Evolutionary conservation across 2,113 vertebrate genomes (phyloP).

Genomic region (Henicopernis longicauda): DNA sequence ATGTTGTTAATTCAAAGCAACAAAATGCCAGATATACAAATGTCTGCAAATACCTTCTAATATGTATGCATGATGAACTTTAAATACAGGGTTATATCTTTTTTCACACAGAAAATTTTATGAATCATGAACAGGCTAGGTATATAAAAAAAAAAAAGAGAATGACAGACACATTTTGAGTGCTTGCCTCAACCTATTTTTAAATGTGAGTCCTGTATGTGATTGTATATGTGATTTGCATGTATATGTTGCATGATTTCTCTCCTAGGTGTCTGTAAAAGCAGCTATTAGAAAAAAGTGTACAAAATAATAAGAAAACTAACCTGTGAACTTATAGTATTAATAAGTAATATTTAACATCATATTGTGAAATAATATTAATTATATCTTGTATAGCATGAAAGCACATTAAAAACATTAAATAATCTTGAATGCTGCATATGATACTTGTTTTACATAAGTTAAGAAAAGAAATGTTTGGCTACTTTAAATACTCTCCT

Average conservation of each 20-base stretch:
- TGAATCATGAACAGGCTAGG: not conserved
- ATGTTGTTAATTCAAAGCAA: not conserved
- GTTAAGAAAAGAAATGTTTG: not conserved
- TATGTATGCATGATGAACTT: not conserved
- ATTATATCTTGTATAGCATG: not conserved
- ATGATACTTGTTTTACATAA: not conserved
- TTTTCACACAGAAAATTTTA: not conserved
- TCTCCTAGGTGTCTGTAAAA: not conserved
- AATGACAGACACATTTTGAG: no score
- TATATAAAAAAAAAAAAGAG: not conserved
- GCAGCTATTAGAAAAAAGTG: not conserved
- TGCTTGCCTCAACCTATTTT: not conserved
- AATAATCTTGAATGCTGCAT: not conserved
- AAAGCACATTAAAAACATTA: not conserved
- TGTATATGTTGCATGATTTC: not conserved
- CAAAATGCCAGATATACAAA: not conserved
- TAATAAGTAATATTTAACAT: not conserved
- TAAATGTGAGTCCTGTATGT: not conserved
- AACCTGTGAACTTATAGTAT: not conserved
- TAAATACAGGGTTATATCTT: not conserved
- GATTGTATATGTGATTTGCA: not conserved
- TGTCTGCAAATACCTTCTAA: not conserved
- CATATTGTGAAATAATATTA: not conserved
- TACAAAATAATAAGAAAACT: not conserved
- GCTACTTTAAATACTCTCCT: not conserved